These are phyloP conservation scores for Cyrtonyx montezumae DNA, from an alignment of 2,113 vertebrate species.

Conservation along the genomic window DNA sequence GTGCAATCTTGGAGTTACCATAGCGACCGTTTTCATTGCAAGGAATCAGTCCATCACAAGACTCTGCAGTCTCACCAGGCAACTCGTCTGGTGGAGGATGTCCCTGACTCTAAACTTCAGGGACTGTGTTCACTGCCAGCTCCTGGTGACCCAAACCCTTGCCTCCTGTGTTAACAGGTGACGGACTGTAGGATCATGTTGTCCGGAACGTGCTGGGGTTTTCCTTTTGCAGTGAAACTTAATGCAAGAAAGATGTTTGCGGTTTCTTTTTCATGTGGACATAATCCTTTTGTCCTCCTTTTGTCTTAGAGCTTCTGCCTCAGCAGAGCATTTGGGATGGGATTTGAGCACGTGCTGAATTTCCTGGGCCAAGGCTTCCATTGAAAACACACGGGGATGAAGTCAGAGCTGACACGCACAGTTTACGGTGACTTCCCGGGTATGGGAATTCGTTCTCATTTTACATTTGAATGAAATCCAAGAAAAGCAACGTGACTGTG, in stretches of 20 bases:
- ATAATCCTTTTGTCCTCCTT: not conserved
- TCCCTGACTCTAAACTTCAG: slow-evolving; percentile 58
- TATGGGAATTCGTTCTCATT: slow-evolving; percentile 28
- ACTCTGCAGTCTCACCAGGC: slow-evolving; percentile 37
- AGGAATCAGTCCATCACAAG: slow-evolving; percentile 47
- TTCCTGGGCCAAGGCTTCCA: not conserved
- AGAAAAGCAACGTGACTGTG: not conserved
- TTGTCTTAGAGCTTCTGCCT: not conserved
- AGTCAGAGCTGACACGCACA: not conserved
- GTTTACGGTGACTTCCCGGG: not conserved
- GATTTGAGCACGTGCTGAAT: not conserved
- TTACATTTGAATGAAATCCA: slow-evolving; percentile 16
- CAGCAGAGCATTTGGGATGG: not conserved
- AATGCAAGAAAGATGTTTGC: not conserved
- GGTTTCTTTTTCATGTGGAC: not conserved
- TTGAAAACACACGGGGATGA: not conserved
- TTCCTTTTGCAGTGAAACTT: slow-evolving; percentile 29
- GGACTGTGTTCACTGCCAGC: slow-evolving; percentile 31
- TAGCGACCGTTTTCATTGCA: slow-evolving; percentile 72
- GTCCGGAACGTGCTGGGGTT: not conserved
- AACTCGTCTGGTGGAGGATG: slow-evolving; percentile 62
- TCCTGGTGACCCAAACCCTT: not conserved
- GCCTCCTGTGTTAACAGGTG: not conserved
- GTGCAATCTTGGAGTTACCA: slow-evolving; percentile 73
- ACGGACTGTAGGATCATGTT: not conserved